Percentiles rank a stretch among this genome's conserved stretches.
phyloP scores from a whole-genome alignment of 2,888 invertebrate genomes.

The Drosophila subsilvestris region DNA sequence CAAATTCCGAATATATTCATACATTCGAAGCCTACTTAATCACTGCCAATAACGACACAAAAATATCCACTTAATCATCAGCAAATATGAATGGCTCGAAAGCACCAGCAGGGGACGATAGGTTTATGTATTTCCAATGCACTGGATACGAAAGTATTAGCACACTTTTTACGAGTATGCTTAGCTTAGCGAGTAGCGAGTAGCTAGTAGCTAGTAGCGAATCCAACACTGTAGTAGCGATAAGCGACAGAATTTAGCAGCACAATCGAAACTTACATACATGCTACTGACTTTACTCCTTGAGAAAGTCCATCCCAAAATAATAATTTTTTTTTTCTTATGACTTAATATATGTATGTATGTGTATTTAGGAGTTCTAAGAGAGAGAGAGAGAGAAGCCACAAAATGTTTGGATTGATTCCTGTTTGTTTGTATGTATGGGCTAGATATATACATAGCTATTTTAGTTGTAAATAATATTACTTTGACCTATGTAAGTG shows the following conservation, averaged over 20 bases:
- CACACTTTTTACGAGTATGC: conserved; percentile 21
- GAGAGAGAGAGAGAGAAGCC: too few relatives aligned
- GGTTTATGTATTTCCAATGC: neutral
- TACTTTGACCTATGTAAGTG: conserved; percentile 9
- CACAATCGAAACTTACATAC: neutral
- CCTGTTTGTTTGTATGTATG: neutral
- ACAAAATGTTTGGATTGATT: too few relatives aligned
- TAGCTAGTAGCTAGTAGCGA: neutral
- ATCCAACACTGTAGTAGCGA: neutral
- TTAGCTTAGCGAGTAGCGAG: neutral
- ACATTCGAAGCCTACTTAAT: neutral
- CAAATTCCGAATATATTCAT: conserved; percentile 44
- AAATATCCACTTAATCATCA: neutral
- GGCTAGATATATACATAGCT: conserved; percentile 19
- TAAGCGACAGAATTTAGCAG: conserved; percentile 4
- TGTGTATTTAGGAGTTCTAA: neutral
- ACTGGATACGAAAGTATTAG: conserved; percentile 36
- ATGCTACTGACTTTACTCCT: too few relatives aligned
- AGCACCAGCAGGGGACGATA: conserved; percentile 9
- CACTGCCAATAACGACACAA: conserved; percentile 31
- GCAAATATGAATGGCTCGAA: conserved; percentile 13
- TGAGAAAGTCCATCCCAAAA: too few relatives aligned
- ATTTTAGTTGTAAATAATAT: conserved; percentile 46
- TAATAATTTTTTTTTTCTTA: conserved; percentile 7
- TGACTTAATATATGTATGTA: conserved; percentile 16